A percentile compares a stretch with the other conserved stretches of the same genome.
Evolutionary conservation across 2,888 invertebrate species (phyloP).

Genomic region (Caenorhabditis sp.): DNA sequence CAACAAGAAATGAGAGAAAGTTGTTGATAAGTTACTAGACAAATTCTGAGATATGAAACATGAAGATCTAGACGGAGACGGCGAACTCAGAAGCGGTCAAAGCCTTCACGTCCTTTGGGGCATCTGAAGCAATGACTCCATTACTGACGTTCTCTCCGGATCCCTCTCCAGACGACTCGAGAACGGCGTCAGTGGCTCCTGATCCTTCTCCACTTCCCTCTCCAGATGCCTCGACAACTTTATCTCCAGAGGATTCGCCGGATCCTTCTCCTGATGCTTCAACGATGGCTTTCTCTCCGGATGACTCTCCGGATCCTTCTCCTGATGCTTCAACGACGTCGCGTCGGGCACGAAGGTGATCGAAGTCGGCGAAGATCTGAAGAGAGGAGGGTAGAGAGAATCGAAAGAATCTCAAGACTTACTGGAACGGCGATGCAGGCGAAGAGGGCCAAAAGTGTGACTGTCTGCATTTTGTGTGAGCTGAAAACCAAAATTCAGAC

Average conservation of each 20-base stretch:
- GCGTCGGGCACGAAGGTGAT: conserved; percentile 48
- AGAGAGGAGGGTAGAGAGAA: neutral
- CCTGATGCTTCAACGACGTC: conserved; percentile 52
- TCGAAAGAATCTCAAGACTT: conserved; percentile 4
- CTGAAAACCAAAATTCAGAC: conserved; percentile 6
- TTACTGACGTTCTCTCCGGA: conserved; percentile 26
- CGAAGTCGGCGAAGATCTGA: conserved; percentile 60
- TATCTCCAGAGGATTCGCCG: conserved; percentile 42
- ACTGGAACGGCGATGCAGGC: conserved; percentile 61
- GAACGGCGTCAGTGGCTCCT: conserved; percentile 23
- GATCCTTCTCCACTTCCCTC: conserved; percentile 47
- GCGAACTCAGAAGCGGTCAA: conserved; percentile 59
- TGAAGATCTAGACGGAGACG: conserved; percentile 49
- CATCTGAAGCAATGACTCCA: conserved; percentile 36
- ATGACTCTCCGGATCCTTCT: conserved; percentile 52
- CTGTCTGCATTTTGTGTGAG: conserved; percentile 53
- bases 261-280: conserved; percentile 57
- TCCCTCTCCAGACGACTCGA: conserved; percentile 47
- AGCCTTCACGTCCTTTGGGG: conserved; percentile 53
- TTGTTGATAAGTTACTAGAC: conserved; percentile 60
- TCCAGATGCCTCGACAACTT: conserved; percentile 42
- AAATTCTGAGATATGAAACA: neutral
- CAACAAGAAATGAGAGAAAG: conserved; percentile 15
- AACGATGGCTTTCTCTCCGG: conserved; percentile 47
- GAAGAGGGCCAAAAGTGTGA: conserved; percentile 59